Conservation (phyloP, 2,113 vertebrate species). For the Saiga tatarica region DNA sequence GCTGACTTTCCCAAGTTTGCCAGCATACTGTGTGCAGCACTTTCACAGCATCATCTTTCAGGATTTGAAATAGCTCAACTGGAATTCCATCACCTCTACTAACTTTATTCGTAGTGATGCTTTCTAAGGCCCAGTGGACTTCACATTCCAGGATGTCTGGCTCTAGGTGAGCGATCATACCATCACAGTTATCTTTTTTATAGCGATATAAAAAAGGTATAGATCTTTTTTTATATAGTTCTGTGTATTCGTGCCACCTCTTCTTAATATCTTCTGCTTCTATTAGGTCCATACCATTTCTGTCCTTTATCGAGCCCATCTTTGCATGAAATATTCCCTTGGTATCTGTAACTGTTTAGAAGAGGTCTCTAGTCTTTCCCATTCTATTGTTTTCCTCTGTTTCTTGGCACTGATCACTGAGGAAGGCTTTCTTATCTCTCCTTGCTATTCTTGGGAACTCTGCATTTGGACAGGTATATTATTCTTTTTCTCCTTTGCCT, state of each 20-base stretch:
- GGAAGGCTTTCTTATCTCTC: neutral
- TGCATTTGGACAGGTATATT: neutral
- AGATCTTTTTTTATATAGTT: neutral
- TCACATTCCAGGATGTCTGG: too few species aligned
- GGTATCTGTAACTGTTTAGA: neutral
- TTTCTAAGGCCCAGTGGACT: too few species aligned
- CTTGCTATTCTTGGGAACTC: neutral
- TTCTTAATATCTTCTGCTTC: neutral
- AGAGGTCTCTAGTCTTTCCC: neutral
- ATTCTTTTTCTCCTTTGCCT: neutral
- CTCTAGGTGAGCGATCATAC: too few species aligned
- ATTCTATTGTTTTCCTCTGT: neutral
- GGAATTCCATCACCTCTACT: neutral
- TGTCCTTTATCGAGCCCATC: neutral
- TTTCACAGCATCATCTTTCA: neutral
- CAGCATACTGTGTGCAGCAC: fast-evolving
- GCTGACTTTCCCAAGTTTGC: neutral
- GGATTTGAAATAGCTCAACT: neutral
- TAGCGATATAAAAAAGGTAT: too few species aligned
- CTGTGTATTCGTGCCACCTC: neutral
- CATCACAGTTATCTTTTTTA: too few species aligned
- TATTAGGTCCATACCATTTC: neutral
- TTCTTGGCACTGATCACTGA: neutral
- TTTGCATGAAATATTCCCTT: neutral
- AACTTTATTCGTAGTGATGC: neutral